Base-by-base conservation (phyloP, 1,140 invertebrate genomes). In the Brachionus sp. region DNA sequence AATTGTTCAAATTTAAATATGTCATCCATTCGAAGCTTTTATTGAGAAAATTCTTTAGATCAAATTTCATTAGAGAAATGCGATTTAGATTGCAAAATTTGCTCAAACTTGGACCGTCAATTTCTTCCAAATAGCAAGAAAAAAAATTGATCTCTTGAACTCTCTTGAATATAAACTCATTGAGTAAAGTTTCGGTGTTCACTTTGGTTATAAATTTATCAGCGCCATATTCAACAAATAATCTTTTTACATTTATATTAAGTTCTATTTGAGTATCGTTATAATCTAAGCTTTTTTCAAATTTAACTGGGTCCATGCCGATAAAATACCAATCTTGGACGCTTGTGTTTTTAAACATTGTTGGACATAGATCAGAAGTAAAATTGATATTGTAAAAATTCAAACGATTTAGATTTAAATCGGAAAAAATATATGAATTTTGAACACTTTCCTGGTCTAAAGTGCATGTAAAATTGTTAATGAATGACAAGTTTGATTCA, bases 1-100 rank as follows among this genome's bases (percentile, higher is more conserved):
- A 39, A 29, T 19, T 33, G 25, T 57, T 62, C 19, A 4, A 2
- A 19, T 80, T 80, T 19, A 80, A 66, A 35, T 39, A 39, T 5
- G 7, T 23, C 35, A 64, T 80, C 77, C 77, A 80, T 12, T 80
- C 50, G 1, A 44, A 12, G n/a, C 77, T 25, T 39, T 66, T 80
- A 6, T 9, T 50, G 13, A 62, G 57, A 42, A 57, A 80, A n/a
- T 13, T 62, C 25, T 62, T 16, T 35, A 80, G 25, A 66, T 80
- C 39, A 66, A 80, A 80, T 10, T 19, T 16, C 19, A 42, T 62
- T 19, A 80, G n/a, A 19, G 37, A 62, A 25, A 80, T 39, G 35
- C 39, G 6, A 23, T 57, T 66, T 42, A 80, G 33, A 62, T 80
- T 62, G 23, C 10, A 25, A 66, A 80, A 80, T 66, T 39, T 42